A percentile compares a stretch with the other conserved stretches of the same genome.
These are phyloP conservation scores for Acanthisitta chloris DNA, from an alignment of 2,113 vertebrate genomes.

Conservation along the genomic window DNA sequence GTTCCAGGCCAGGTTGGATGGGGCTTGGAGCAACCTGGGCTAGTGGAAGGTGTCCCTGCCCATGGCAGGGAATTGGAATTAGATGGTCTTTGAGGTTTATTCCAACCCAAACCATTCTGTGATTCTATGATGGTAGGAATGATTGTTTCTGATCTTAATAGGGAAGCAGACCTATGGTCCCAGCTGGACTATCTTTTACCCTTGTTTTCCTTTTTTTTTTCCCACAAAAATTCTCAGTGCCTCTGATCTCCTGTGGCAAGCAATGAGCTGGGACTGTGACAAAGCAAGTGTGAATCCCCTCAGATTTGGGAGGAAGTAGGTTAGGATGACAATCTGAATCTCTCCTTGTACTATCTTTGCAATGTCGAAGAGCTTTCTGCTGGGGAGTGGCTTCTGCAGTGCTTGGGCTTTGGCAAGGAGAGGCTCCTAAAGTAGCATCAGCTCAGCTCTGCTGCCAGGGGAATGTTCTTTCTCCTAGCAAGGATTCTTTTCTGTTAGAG, in stretches of 20 bases:
- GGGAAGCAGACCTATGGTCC: neutral
- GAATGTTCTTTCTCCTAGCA: neutral
- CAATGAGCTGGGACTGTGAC: neutral
- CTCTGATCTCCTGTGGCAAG: neutral
- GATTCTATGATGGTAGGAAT: neutral
- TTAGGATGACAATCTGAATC: neutral
- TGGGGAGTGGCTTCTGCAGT: neutral
- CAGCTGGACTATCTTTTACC: neutral
- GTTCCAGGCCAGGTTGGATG: rapidly evolving
- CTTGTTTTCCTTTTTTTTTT: neutral
- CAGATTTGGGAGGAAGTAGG: neutral
- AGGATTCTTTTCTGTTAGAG: neutral
- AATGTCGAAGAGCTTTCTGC: neutral
- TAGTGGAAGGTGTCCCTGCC: neutral
- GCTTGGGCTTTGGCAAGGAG: neutral
- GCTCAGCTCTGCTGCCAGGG: neutral
- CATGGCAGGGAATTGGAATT: neutral
- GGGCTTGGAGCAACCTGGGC: neutral
- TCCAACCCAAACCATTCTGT: neutral
- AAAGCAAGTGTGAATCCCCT: neutral
- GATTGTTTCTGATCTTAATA: neutral
- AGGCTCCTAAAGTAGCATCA: neutral
- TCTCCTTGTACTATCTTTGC: neutral
- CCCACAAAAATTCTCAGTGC: neutral
- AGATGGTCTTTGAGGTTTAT: neutral